Conservation (phyloP, 2,113 vertebrate genomes). For the Rhynchomys soricoides region DNA sequence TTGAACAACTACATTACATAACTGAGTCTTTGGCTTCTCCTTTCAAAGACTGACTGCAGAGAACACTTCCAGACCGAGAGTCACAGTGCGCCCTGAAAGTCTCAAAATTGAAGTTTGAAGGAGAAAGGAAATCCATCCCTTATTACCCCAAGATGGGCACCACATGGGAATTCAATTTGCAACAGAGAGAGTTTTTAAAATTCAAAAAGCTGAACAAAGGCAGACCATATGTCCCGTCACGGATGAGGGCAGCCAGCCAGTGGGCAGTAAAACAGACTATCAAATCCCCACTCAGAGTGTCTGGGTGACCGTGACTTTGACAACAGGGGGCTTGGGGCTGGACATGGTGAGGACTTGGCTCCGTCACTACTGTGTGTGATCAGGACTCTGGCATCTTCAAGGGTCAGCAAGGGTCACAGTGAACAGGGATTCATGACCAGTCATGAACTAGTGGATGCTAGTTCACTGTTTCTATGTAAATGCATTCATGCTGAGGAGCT, state of each 20-base stretch:
- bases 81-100: constrained; percentile 61
- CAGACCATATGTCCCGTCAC: constrained; percentile 65
- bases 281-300: neutral
- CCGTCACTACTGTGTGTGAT: neutral
- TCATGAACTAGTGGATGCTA: neutral
- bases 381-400: neutral
- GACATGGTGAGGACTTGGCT: neutral
- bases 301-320: neutral
- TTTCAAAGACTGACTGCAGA: constrained; percentile 70
- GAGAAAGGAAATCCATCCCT: constrained; percentile 70
- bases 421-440: too few species aligned
- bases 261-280: neutral
- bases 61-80: constrained; percentile 58
- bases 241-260: constrained; percentile 36
- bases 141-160: constrained; percentile 79
- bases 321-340: neutral
- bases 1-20: constrained; percentile 57
- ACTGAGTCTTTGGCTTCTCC: constrained; percentile 36
- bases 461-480: constrained; percentile 30
- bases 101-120: constrained; percentile 40
- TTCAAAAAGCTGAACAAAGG: constrained; percentile 78
- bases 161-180: constrained; percentile 80
- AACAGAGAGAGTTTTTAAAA: constrained; percentile 60
- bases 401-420: neutral
- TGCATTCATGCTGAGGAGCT: neutral